A percentile compares a stretch with the other conserved stretches of the same genome.
Evolutionary conservation across 2,113 vertebrate genomes (phyloP).

Genomic region (Coracopsis vasa): DNA sequence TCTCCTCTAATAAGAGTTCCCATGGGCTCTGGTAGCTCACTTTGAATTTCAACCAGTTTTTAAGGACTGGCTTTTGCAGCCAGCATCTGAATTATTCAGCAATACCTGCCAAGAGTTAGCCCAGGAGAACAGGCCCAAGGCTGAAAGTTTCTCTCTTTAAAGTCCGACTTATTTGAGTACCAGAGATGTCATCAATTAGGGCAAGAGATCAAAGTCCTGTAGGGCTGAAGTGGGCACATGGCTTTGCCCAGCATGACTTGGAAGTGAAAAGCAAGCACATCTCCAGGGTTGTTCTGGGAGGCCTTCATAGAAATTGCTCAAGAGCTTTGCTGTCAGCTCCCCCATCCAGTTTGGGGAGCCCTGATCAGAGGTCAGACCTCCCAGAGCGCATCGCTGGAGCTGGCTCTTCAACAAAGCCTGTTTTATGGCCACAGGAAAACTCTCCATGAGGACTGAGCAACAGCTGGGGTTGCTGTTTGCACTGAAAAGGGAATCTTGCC

Average conservation of each 20-base stretch:
- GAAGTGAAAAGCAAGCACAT: not conserved
- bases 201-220: not conserved
- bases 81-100: slow-evolving; percentile 4
- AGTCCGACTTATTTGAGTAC: not conserved
- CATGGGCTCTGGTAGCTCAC: not conserved
- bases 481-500: not conserved
- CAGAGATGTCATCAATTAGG: not conserved
- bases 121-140: not conserved
- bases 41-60: slow-evolving; percentile 14
- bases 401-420: not conserved
- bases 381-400: fast-evolving
- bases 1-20: not conserved
- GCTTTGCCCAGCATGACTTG: not conserved
- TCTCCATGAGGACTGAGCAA: not conserved
- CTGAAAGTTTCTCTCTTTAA: not conserved
- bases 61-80: not conserved
- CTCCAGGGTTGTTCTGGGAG: not conserved
- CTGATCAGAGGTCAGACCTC: not conserved
- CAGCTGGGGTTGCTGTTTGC: not conserved
- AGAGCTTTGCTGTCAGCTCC: not conserved
- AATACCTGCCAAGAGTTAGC: not conserved
- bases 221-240: not conserved
- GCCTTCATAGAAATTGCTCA: not conserved
- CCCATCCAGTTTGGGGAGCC: not conserved
- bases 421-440: not conserved